phyloP scores from a whole-genome alignment of 2,113 vertebrate genomes.

The Crotalus viridis region DNA sequence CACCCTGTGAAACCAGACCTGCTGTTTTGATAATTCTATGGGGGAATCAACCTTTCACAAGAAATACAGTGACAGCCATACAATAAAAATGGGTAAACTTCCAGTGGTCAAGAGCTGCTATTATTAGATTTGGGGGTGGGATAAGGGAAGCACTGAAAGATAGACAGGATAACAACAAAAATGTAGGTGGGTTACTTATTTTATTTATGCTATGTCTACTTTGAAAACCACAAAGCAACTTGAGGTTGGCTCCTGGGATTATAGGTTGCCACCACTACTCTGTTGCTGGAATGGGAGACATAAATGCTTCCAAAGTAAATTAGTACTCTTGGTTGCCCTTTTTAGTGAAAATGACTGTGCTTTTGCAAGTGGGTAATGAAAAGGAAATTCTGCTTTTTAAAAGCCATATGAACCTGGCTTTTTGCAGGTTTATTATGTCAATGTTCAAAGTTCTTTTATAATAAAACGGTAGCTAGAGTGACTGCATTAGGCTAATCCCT shows the following conservation, averaged over 20 bases:
- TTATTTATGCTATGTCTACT: not conserved
- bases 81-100: not conserved
- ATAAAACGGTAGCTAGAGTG: slow-evolving; percentile 16
- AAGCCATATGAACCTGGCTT: not conserved
- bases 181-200: not conserved
- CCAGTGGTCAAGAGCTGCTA: not conserved
- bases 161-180: not conserved
- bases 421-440: slow-evolving; percentile 10
- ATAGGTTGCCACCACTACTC: not conserved
- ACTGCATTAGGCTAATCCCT: slow-evolving; percentile 25
- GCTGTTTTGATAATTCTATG: not conserved
- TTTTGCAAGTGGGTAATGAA: not conserved
- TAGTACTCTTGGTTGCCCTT: not conserved
- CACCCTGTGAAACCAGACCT: not conserved
- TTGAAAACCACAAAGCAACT: not conserved
- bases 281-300: not conserved
- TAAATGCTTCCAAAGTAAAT: not conserved
- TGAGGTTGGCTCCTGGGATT: not conserved
- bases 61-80: not conserved
- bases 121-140: not conserved
- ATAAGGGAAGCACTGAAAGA: not conserved
- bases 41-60: not conserved
- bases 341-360: not conserved
- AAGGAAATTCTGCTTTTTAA: slow-evolving; percentile 3
- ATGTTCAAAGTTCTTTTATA: slow-evolving; percentile 3